Evolutionary conservation across 2,797 vertebrate genomes (phyloP), one percentile per base, ranked within the genome.

Genomic region (Tapirus indicus): DNA sequence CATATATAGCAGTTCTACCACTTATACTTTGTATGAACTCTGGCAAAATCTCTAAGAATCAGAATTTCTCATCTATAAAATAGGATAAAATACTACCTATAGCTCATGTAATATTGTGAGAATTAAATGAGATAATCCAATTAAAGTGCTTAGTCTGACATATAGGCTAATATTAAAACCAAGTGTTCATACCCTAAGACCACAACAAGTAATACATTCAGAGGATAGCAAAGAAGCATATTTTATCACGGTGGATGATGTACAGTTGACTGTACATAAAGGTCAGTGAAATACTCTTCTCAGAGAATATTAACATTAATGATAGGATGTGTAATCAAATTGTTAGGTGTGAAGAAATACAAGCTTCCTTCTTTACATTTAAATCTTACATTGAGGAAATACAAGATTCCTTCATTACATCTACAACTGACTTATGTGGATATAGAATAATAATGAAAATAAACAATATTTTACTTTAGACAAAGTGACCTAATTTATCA

Each of bases 41-140:
- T 74, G 27, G 38, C 20, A 85, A 86, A 71, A 91, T 79, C 52
- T 75, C 27, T 88, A 52, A 93, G 27, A 88, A 58, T 77, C 60
- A 89, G 54, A 87, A 92, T 86, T 91, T 32, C 12, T 90, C 38
- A 64, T 58, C 14, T 93, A 94, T 88, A 90, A 79, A 85, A 83
- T 20, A 68, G 13, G 38, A 78, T 60, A 52, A 90, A 94, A 86
- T 52, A 64, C 78, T 58, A 80, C 12, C 20, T 35, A 62, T 12
- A 35, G 62, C 38, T 92, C 49, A n/a, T 29, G 7, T 18, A 83
- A 83, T 52, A 56, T 56, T 29, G 1, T 49, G 16, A 92, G 49
- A 83, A 75, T 83, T 75, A 95, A 83, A 75, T 41, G 60, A 95
- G 14, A 72, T 77, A 83, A 69, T 75, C 41, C 49, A 83, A 84